Evolutionary conservation across 2,888 invertebrate genomes (phyloP).

Genomic region (Hirudinaria manillensis): DNA sequence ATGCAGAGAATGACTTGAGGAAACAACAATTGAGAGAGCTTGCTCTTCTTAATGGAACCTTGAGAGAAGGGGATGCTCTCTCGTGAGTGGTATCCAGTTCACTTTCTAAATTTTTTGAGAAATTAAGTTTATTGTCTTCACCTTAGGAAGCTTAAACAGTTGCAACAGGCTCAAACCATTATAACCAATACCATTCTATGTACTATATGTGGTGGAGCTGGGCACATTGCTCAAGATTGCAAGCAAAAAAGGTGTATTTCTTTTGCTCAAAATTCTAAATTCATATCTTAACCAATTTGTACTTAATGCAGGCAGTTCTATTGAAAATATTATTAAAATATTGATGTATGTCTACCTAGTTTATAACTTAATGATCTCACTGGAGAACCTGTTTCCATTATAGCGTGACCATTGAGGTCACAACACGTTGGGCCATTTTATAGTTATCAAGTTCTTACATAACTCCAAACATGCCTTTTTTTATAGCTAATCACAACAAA

Average conservation of each 20-base stretch:
- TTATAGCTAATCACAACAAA: too few species aligned
- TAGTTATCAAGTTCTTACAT: too few species aligned
- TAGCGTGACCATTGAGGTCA: too few species aligned
- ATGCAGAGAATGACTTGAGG: slow-evolving; percentile 94
- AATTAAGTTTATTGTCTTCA: not conserved
- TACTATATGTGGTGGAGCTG: slow-evolving; percentile 91
- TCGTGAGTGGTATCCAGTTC: slow-evolving; percentile 23
- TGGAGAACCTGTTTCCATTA: too few species aligned
- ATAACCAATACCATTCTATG: slow-evolving; percentile 94
- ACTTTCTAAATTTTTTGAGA: not conserved
- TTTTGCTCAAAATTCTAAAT: not conserved
- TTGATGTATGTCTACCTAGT: too few species aligned
- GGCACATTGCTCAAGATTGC: slow-evolving; percentile 95
- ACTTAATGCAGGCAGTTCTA: too few species aligned
- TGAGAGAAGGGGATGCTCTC: slow-evolving; percentile 81
- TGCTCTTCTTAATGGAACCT: slow-evolving; percentile 91
- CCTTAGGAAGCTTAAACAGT: slow-evolving; percentile 45
- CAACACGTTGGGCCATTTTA: too few species aligned
- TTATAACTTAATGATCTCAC: too few species aligned
- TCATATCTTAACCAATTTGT: too few species aligned
- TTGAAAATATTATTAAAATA: too few species aligned
- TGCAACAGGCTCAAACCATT: slow-evolving; percentile 54
- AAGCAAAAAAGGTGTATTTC: slow-evolving; percentile 43
- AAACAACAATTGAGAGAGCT: slow-evolving; percentile 93
- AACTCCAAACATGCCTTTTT: too few species aligned